Percentiles rank a stretch among this genome's conserved stretches.
These are phyloP conservation scores for Macrotrachela quadricornifera DNA, from an alignment of 1,140 invertebrate genomes.

Conservation along the genomic window DNA sequence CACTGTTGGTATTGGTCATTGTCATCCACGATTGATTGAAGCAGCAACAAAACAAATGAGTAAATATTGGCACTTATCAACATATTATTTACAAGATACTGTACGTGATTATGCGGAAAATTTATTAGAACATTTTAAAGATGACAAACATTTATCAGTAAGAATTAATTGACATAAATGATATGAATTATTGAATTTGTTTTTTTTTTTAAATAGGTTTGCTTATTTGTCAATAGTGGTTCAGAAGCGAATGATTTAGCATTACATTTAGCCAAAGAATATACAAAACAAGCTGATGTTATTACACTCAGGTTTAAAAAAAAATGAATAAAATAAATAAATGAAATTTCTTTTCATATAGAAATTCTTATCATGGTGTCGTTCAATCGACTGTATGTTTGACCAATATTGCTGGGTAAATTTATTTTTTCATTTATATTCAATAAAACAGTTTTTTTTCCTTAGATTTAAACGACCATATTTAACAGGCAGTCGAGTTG, in stretches of 20 bases:
- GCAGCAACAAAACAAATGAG: slow-evolving; percentile 54
- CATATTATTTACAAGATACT: slow-evolving; percentile 65
- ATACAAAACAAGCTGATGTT: slow-evolving; percentile 61
- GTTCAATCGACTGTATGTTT: slow-evolving; percentile 57
- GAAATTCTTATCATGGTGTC: slow-evolving; percentile 42
- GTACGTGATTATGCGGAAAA: slow-evolving; percentile 71
- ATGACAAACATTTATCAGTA: no score
- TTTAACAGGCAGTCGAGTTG: slow-evolving; percentile 49
- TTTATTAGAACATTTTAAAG: slow-evolving; percentile 45
- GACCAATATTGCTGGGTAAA: slow-evolving; percentile 39
- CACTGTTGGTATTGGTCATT: slow-evolving; percentile 88
- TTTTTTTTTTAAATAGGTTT: slow-evolving; percentile 37
- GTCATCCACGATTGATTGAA: slow-evolving; percentile 61
- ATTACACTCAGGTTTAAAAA: slow-evolving; percentile 40
- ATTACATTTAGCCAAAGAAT: slow-evolving; percentile 54
- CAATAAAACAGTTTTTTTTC: neutral
- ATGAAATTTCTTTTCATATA: neutral
- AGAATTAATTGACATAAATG: no score
- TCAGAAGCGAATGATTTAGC: slow-evolving; percentile 91
- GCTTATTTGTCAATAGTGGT: slow-evolving; percentile 82
- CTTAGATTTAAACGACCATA: no score
- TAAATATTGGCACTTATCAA: slow-evolving; percentile 69
- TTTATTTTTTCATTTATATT: no score
- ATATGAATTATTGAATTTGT: no score
- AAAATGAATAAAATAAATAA: no score